These are phyloP conservation scores for Rotaria magnacalcarata DNA, from an alignment of 2,888 invertebrate genomes.

Conservation along the genomic window DNA sequence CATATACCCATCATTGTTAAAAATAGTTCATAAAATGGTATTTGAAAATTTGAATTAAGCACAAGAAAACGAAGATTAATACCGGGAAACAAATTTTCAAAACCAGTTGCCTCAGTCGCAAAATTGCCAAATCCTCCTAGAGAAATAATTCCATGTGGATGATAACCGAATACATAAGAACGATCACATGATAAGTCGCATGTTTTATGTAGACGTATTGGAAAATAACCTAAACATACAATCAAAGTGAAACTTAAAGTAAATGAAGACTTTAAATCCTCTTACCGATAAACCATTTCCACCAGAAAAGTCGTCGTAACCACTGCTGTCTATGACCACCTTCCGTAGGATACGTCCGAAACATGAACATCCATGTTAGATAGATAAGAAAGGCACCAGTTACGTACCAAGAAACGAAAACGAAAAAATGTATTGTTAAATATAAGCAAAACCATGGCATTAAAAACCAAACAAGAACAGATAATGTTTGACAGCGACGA, in stretches of 20 bases:
- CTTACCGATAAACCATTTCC: constrained; percentile 63
- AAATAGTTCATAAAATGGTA: constrained; percentile 71
- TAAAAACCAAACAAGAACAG: constrained; percentile 67
- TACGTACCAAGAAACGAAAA: constrained; percentile 5
- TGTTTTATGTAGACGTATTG: constrained; percentile 75
- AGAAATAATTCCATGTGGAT: constrained; percentile 83
- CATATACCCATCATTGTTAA: constrained; percentile 63
- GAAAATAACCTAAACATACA: constrained; percentile 75
- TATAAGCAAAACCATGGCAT: neutral
- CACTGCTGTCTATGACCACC: constrained; percentile 63
- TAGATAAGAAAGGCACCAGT: constrained; percentile 30
- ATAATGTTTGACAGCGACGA: constrained; percentile 76
- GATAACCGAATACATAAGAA: constrained; percentile 77
- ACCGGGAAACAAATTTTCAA: constrained; percentile 60
- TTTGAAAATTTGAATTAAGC: constrained; percentile 70
- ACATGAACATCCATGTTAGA: neutral
- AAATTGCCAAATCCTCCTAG: constrained; percentile 76
- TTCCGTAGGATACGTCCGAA: constrained; percentile 57
- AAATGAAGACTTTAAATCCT: neutral
- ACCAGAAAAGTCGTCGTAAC: constrained; percentile 68
- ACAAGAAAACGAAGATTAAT: constrained; percentile 64
- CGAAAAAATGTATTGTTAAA: constrained; percentile 25
- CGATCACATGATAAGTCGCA: constrained; percentile 72
- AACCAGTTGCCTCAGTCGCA: constrained; percentile 66
- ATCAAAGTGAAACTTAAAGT: neutral